Conservation (phyloP, 2,888 invertebrate species). For the Torymus tubicola region DNA sequence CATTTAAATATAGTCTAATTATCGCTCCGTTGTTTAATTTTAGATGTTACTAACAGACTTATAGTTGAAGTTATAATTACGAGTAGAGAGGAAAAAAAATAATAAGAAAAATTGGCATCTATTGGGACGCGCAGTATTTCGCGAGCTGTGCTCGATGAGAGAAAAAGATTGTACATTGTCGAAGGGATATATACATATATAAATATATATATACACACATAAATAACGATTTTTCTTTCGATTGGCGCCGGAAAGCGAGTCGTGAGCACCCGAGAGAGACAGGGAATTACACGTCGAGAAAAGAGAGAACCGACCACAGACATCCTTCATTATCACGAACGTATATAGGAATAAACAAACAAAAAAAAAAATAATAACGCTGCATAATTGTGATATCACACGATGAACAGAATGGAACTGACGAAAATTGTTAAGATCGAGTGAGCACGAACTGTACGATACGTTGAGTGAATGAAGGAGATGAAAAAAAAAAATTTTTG, state of each 20-base stretch:
- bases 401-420: constrained; percentile 31
- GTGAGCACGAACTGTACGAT: background rate
- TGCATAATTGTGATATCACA: constrained; percentile 58
- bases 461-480: too few relatives aligned
- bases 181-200: background rate
- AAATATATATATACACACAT: background rate
- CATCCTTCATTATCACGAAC: constrained; percentile 47
- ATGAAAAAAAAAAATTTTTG: too few relatives aligned
- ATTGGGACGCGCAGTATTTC: constrained; percentile 41
- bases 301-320: constrained; percentile 25
- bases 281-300: background rate
- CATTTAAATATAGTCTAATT: constrained; percentile 45
- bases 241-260: constrained; percentile 58
- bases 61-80: constrained; percentile 26
- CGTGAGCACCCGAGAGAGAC: constrained; percentile 29
- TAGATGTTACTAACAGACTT: constrained; percentile 48
- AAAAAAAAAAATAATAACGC: constrained; percentile 18
- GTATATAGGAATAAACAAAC: constrained; percentile 2
- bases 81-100: constrained; percentile 5
- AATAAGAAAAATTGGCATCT: constrained; percentile 43
- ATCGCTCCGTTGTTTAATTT: constrained; percentile 53
- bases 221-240: constrained; percentile 21
- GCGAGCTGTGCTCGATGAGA: constrained; percentile 55
- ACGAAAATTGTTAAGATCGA: constrained; percentile 9
- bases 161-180: constrained; percentile 22